Evolutionary conservation across 2,888 invertebrate species (phyloP).

Genomic region (Oasisia sp.): DNA sequence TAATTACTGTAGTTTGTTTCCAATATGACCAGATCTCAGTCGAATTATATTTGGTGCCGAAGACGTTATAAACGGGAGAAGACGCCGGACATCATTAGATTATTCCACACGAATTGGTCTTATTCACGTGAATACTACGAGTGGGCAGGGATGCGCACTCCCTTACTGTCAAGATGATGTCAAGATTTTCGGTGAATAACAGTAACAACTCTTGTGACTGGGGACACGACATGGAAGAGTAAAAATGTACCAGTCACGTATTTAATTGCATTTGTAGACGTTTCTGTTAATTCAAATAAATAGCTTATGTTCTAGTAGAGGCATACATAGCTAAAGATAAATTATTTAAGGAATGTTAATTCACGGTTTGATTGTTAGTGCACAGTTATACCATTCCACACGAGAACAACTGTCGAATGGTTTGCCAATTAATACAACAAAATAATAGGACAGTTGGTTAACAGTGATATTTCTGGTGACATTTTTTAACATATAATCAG

Average conservation of each 20-base stretch:
- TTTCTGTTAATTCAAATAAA: not conserved
- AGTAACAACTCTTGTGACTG: not conserved
- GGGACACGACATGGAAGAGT: not conserved
- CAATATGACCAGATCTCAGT: no score
- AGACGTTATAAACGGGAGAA: no score
- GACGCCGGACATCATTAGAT: not conserved
- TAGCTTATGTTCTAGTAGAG: not conserved
- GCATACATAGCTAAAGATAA: no score
- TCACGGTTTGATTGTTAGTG: not conserved
- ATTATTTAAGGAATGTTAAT: no score
- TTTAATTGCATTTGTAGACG: not conserved
- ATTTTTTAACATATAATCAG: not conserved
- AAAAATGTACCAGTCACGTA: not conserved
- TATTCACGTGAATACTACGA: not conserved
- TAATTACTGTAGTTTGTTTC: no score
- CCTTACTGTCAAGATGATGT: not conserved
- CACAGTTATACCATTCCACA: not conserved
- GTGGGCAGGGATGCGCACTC: not conserved
- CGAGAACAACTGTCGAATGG: not conserved
- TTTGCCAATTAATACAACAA: not conserved
- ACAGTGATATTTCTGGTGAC: not conserved
- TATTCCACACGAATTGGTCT: not conserved
- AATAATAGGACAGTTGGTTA: not conserved
- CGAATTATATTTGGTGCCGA: not conserved
- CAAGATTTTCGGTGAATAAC: not conserved